Evolutionary conservation across 2,797 vertebrate species (phyloP).

Genomic region (Coreius guichenoti): DNA sequence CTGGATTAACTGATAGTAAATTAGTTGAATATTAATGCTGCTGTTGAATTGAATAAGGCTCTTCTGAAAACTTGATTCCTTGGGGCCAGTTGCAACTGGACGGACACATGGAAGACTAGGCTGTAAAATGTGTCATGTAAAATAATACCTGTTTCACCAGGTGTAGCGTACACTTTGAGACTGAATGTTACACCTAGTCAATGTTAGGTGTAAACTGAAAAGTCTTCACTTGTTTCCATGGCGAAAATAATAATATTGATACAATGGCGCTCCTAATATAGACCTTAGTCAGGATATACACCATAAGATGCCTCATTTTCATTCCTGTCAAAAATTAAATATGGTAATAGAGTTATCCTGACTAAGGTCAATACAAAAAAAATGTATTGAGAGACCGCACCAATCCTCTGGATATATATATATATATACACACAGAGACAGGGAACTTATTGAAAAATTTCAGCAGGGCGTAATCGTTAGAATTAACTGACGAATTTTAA

Average conservation of each 20-base stretch:
- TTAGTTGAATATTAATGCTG: neutral
- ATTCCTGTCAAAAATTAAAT: too few relatives aligned
- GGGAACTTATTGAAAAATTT: neutral
- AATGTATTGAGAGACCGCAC: too few relatives aligned
- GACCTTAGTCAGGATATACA: neutral
- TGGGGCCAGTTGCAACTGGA: neutral
- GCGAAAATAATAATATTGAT: neutral
- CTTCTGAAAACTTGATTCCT: neutral
- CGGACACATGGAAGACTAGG: neutral
- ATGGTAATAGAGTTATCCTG: neutral
- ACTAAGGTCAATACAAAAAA: too few relatives aligned
- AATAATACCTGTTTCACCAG: neutral
- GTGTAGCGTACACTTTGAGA: too few relatives aligned
- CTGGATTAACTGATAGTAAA: neutral
- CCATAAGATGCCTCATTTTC: neutral
- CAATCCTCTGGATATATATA: too few relatives aligned
- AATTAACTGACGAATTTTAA: neutral
- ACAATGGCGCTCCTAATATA: neutral
- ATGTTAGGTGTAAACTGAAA: neutral
- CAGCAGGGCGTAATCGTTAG: neutral
- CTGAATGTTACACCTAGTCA: too few relatives aligned
- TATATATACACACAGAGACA: neutral
- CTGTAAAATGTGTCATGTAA: neutral
- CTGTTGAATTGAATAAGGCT: neutral
- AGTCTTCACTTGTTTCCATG: neutral